phyloP scores from a whole-genome alignment of 1,140 invertebrate species.

The Mizuhopecten yessoensis region DNA sequence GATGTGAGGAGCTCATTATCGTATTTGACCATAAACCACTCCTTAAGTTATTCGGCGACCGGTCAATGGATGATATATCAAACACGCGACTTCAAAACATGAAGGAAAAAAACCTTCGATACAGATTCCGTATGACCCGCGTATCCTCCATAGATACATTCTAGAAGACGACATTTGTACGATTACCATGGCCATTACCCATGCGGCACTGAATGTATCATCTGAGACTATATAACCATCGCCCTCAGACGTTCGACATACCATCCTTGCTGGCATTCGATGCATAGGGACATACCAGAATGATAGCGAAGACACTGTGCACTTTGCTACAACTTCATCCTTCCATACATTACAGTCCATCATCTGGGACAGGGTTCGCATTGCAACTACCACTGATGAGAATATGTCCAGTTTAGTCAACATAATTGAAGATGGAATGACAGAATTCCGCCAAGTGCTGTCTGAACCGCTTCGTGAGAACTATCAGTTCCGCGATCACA shows the following conservation, averaged over 20 bases:
- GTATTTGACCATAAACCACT: slow-evolving; percentile 70
- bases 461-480: slow-evolving; percentile 52
- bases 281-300: not conserved
- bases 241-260: slow-evolving; percentile 7
- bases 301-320: not conserved
- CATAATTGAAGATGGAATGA: slow-evolving; percentile 56
- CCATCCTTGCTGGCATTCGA: not conserved
- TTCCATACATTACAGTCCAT: not conserved
- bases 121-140: slow-evolving; percentile 61
- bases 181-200: too few relatives aligned
- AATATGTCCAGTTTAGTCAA: slow-evolving; percentile 46
- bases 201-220: too few relatives aligned
- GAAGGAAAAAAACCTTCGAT: slow-evolving; percentile 63
- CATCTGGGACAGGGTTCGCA: slow-evolving; percentile 59
- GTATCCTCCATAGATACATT: too few relatives aligned
- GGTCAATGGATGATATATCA: slow-evolving; percentile 61
- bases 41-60: slow-evolving; percentile 60
- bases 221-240: slow-evolving; percentile 46
- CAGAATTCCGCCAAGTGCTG: slow-evolving; percentile 52
- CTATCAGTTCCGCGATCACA: slow-evolving; percentile 47
- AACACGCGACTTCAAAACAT: slow-evolving; percentile 63
- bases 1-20: slow-evolving; percentile 67
- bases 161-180: too few relatives aligned
- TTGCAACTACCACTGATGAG: slow-evolving; percentile 59
- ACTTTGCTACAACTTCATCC: not conserved